Percentiles rank a stretch among this genome's conserved stretches.
phyloP scores from a whole-genome alignment of 2,113 vertebrate species.

The Malurus alboscapulatus region DNA sequence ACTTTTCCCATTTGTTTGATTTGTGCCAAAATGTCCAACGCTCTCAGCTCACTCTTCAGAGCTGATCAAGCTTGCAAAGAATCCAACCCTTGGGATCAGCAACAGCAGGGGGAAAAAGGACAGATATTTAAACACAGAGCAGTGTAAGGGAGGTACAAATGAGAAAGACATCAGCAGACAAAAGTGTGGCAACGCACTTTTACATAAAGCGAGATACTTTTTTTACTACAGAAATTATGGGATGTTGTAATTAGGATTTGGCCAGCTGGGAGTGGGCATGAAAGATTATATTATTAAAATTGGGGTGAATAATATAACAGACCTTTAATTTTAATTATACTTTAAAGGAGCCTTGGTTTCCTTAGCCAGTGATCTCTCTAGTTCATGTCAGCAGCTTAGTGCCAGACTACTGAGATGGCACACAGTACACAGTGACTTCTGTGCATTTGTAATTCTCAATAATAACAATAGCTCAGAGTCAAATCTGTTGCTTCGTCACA shows the following conservation, averaged over 20 bases:
- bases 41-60: background rate
- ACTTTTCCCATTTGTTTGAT: background rate
- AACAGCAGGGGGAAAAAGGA: background rate
- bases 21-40: background rate
- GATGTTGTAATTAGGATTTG: constrained; percentile 36
- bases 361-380: background rate
- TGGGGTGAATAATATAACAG: background rate
- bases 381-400: background rate
- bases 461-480: background rate
- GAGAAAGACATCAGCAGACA: background rate
- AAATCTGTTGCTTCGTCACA: background rate
- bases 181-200: background rate
- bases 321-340: constrained; percentile 30
- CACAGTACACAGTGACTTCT: background rate
- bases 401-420: background rate
- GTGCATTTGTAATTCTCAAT: background rate
- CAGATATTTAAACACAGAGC: background rate
- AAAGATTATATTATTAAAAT: background rate
- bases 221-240: background rate
- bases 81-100: background rate
- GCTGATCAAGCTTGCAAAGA: background rate
- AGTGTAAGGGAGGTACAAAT: background rate
- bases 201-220: background rate
- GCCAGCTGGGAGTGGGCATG: constrained; percentile 14
- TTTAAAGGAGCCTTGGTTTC: background rate